Conservation (phyloP, 2,797 vertebrate species). For the Coreius guichenoti region DNA sequence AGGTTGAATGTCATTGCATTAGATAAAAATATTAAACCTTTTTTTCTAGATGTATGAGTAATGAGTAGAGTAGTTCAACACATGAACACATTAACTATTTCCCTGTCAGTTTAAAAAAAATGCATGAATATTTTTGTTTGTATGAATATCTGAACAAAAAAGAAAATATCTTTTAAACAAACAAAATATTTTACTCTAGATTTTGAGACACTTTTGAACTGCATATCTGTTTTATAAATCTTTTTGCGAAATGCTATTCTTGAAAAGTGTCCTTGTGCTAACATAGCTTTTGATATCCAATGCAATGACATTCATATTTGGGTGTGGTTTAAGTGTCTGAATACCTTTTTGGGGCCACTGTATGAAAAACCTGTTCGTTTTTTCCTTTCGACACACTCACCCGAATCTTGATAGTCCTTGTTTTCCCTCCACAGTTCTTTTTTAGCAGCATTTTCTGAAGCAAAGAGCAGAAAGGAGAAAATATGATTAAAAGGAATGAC, state of each 20-base stretch:
- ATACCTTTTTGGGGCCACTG: not conserved
- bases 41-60: not conserved
- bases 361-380: not conserved
- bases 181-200: too few species aligned
- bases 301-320: not conserved
- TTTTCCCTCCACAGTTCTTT: conserved; percentile 89
- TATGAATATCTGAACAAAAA: too few species aligned
- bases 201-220: not conserved
- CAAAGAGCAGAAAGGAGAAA: conserved; percentile 63
- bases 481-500: conserved; percentile 19
- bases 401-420: conserved; percentile 87
- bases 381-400: conserved; percentile 76
- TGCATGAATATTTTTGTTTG: not conserved
- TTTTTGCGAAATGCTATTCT: not conserved
- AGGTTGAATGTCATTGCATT: not conserved
- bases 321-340: not conserved
- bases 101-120: not conserved
- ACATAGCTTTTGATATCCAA: not conserved
- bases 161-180: too few species aligned
- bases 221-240: not conserved
- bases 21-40: not conserved
- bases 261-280: not conserved
- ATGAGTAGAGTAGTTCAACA: too few species aligned
- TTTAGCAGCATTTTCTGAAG: conserved; percentile 93
- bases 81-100: not conserved